A percentile compares a stretch with the other conserved stretches of the same genome.
Conservation (phyloP, 1,140 invertebrate species). For the Mactra quadrangularis region DNA sequence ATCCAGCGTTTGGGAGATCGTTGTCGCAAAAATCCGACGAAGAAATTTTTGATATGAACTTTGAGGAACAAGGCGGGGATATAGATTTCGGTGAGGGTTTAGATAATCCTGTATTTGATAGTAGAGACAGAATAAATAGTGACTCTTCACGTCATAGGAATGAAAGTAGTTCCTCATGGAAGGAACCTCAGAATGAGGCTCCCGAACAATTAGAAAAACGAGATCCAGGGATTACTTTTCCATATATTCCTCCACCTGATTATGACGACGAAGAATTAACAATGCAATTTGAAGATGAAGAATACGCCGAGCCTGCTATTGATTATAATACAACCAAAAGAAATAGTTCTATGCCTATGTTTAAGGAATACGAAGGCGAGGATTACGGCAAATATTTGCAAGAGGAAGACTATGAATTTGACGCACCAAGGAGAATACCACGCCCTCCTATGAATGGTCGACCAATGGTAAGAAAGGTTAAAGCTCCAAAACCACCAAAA, state of each 20-base stretch:
- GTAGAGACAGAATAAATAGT: constrained; percentile 25
- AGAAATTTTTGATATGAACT: constrained; percentile 22
- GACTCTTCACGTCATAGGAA: background rate
- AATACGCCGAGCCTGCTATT: background rate
- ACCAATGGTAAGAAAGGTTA: background rate
- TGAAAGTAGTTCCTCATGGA: constrained; percentile 15
- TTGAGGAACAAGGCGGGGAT: constrained; percentile 50
- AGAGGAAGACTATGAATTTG: constrained; percentile 60
- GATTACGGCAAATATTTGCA: constrained; percentile 53
- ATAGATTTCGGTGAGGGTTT: constrained; percentile 31
- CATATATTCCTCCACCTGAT: constrained; percentile 57
- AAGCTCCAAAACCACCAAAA: background rate
- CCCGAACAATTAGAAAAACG: background rate
- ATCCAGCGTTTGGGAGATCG: constrained; percentile 24
- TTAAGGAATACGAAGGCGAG: constrained; percentile 37
- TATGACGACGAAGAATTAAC: constrained; percentile 57
- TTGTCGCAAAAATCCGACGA: constrained; percentile 44
- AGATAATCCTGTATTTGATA: constrained; percentile 32
- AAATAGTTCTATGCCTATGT: background rate
- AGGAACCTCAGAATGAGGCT: background rate
- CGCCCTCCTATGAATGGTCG: background rate
- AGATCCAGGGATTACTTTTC: constrained; percentile 8
- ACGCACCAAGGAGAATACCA: background rate
- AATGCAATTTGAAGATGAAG: constrained; percentile 45
- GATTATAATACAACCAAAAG: constrained; percentile 1